A percentile compares a stretch with the other conserved stretches of the same genome.
These are phyloP conservation scores for Drosophila insularis DNA, from an alignment of 1,140 invertebrate species.

Conservation along the genomic window DNA sequence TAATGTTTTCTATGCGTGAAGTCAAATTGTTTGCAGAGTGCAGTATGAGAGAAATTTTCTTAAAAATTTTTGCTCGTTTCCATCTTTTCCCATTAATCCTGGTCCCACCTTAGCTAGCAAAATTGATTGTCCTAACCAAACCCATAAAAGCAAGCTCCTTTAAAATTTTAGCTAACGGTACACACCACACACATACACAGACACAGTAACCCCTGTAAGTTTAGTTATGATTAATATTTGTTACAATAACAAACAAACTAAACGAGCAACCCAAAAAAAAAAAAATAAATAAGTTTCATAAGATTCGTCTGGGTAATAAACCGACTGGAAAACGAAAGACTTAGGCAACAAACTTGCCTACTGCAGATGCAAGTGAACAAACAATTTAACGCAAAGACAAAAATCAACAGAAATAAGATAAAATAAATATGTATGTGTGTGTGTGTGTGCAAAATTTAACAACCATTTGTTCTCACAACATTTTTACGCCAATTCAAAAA, in stretches of 20 bases:
- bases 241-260: slow-evolving; percentile 21
- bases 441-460: slow-evolving; percentile 73
- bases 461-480: slow-evolving; percentile 80
- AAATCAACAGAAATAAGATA: slow-evolving; percentile 38
- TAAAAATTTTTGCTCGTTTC: neutral
- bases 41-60: neutral
- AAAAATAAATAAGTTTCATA: slow-evolving; percentile 41
- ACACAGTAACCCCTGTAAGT: slow-evolving; percentile 30
- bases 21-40: neutral
- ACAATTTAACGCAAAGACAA: slow-evolving; percentile 74
- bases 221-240: slow-evolving; percentile 45
- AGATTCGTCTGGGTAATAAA: slow-evolving; percentile 54
- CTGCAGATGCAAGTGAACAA: slow-evolving; percentile 27
- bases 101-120: slow-evolving; percentile 27
- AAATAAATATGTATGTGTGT: no score
- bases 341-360: slow-evolving; percentile 68
- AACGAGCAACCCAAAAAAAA: slow-evolving; percentile 10
- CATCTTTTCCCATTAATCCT: slow-evolving; percentile 20
- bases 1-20: no score
- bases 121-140: slow-evolving; percentile 23
- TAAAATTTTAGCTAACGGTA: slow-evolving; percentile 40
- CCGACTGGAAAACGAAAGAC: slow-evolving; percentile 52
- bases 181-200: slow-evolving; percentile 23
- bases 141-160: slow-evolving; percentile 21
- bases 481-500: slow-evolving; percentile 80